Evolutionary conservation across 2,888 invertebrate species (phyloP).

Genomic region (Ptychoptera albimana): DNA sequence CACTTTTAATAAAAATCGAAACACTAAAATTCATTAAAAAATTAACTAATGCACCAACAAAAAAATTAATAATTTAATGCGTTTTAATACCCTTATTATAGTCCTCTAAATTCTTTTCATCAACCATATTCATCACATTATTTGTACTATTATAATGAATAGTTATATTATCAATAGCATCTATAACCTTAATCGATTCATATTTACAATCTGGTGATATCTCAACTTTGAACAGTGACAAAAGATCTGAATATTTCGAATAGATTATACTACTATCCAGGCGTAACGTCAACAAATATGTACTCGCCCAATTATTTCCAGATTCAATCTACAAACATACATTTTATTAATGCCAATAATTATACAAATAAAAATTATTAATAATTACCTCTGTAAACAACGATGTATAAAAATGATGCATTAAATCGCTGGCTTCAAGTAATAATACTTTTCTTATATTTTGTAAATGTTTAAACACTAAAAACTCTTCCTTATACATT

Average conservation of each 20-base stretch:
- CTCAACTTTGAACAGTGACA: conserved; percentile 19
- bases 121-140: conserved; percentile 21
- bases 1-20: conserved; percentile 35
- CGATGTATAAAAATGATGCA: conserved; percentile 33
- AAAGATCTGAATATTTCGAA: conserved; percentile 26
- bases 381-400: conserved; percentile 33
- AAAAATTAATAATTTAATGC: not conserved
- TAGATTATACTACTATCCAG: conserved; percentile 31
- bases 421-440: conserved; percentile 35
- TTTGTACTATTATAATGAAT: conserved; percentile 19
- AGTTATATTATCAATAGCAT: conserved; percentile 21
- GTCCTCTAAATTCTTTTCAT: conserved; percentile 14
- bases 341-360: too few species aligned
- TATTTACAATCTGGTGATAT: conserved; percentile 16
- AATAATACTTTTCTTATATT: conserved; percentile 35
- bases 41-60: not conserved
- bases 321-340: conserved; percentile 28
- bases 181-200: conserved; percentile 17
- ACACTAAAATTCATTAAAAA: conserved; percentile 18
- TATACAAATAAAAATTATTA: too few species aligned
- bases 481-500: conserved; percentile 32
- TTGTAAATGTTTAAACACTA: conserved; percentile 30
- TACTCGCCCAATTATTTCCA: conserved; percentile 30
- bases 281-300: conserved; percentile 29
- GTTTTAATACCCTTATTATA: conserved; percentile 21